These are phyloP conservation scores for Mormyrops boulengeri DNA, from an alignment of 2,797 vertebrate species.

Conservation along the genomic window DNA sequence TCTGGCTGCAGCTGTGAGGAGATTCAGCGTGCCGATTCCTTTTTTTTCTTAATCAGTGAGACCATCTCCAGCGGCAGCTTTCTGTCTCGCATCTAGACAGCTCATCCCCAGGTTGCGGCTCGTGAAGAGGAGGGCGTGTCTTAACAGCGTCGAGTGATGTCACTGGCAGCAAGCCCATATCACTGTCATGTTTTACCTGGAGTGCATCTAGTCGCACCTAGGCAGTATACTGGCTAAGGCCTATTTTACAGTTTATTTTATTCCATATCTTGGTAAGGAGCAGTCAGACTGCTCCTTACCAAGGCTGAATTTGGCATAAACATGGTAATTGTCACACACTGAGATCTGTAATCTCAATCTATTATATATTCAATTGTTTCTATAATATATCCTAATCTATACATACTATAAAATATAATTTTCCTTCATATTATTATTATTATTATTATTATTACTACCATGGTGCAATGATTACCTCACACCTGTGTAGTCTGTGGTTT, in stretches of 20 bases:
- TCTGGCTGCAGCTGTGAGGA: conserved; percentile 24
- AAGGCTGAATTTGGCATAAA: not conserved
- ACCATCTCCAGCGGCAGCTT: conserved; percentile 9
- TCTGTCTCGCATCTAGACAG: conserved; percentile 24
- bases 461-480: too few species aligned
- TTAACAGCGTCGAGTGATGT: not conserved
- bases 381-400: not conserved
- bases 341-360: not conserved
- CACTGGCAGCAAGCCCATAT: not conserved
- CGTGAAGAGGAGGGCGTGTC: not conserved
- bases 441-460: not conserved
- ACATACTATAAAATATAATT: not conserved
- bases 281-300: not conserved
- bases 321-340: not conserved
- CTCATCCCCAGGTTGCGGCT: conserved; percentile 24
- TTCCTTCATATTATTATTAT: not conserved
- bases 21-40: conserved; percentile 5
- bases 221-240: not conserved
- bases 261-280: not conserved
- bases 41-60: conserved; percentile 20
- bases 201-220: conserved; percentile 4
- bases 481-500: too few species aligned
- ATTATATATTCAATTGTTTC: not conserved
- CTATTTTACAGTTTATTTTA: not conserved
- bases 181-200: not conserved